Base-by-base conservation (phyloP, 1,140 invertebrate species). In the Trichoplusia ni region DNA sequence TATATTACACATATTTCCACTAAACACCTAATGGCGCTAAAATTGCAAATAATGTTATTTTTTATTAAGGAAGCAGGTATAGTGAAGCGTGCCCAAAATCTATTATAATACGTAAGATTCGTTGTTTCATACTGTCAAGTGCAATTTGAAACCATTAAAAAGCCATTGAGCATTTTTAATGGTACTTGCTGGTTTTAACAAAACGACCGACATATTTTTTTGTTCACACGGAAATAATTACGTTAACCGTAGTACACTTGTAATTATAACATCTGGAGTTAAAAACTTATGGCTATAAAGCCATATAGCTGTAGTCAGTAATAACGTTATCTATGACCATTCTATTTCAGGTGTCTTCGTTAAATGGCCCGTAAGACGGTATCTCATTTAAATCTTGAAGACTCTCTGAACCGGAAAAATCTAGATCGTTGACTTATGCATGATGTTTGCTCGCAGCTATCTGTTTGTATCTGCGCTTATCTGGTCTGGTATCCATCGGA, bases 401-500 rank as follows among this genome's bases (percentile, higher is more conserved):
- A 18, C 47, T 35, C 27, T 51, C 13, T 40, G 7, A 58, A 58
- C 35, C 25, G 38, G 27, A 58, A 31, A 42, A 51, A 51, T 35
- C 31, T 35, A 29, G 51, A 31, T n/a, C 54, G 31, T 44, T 58
- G 54, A 51, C 56, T 60, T 51, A 63, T 53, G 56, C 47, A 64
- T 60, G n/a, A 49, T 31, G 60, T 64, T 53, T 21, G 33, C 46
- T 53, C 56, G 27, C 49, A 53, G 38, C 49, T 53, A 66, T 61
- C 51, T 69, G 33, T 35, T 58, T 73, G 61, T 67, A 67, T 71
- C 67, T 71, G 46, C 54, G 64, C 65, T 71, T 79, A 82, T 83
- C 71, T 75, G 69, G 49, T 72, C 66, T 65, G 69, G 76, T 69
- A 78, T 78, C 73, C 69, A 81, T 79, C 66, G 69, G 64, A 84